A percentile compares a stretch with the other conserved stretches of the same genome.
Evolutionary conservation across 2,888 invertebrate genomes (phyloP).

Genomic region (Arrhopalites spinosus): DNA sequence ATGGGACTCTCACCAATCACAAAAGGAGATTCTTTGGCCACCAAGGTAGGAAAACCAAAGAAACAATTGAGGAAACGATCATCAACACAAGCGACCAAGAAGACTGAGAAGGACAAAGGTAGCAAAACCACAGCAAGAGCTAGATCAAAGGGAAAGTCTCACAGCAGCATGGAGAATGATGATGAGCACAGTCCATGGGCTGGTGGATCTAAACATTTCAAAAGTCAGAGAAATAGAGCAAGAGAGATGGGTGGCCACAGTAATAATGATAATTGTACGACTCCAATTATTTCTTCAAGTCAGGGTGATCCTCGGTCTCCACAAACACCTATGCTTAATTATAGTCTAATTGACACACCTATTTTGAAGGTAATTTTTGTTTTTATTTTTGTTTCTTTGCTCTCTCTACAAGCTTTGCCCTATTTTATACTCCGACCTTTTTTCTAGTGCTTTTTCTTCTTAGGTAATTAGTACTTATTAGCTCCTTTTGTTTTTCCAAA

Average conservation of each 20-base stretch:
- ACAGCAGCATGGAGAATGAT: neutral
- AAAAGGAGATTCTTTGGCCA: neutral
- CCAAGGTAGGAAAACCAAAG: neutral
- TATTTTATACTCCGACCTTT: conserved; percentile 32
- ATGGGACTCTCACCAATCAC: neutral
- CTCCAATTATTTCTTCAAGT: neutral
- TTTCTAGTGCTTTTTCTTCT: conserved; percentile 25
- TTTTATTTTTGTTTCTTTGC: conserved; percentile 26
- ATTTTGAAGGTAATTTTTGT: conserved; percentile 61
- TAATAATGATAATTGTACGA: too few species aligned
- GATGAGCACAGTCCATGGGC: neutral
- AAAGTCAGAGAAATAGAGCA: neutral
- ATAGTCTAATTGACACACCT: conserved; percentile 63
- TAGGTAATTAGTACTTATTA: too few species aligned
- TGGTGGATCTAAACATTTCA: neutral
- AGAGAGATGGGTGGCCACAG: too few species aligned
- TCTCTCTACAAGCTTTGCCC: conserved; percentile 20
- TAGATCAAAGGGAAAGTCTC: neutral
- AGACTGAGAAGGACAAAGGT: neutral
- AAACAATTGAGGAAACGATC: neutral
- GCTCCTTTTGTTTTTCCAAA: too few species aligned
- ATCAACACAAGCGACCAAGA: neutral
- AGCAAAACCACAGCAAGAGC: neutral
- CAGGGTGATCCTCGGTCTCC: neutral
- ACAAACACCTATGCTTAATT: conserved; percentile 64